Base-by-base conservation (phyloP, 2,113 vertebrate species). In the Upupa epops region DNA sequence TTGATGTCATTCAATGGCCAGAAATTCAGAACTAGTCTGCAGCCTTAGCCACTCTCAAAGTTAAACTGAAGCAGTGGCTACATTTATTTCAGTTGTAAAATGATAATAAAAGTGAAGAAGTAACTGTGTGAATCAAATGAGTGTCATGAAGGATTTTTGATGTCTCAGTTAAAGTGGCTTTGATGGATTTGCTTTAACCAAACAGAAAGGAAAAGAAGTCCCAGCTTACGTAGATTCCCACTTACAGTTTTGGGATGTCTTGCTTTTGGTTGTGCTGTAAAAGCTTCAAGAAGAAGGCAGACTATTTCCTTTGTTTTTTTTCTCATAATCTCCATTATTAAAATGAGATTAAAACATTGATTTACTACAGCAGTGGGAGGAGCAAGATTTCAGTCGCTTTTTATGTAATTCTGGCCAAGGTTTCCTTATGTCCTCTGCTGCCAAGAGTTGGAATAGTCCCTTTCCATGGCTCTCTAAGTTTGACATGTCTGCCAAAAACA, bases 1-100 rank as follows among this genome's bases (percentile, higher is more conserved):
- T n/a, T 2, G 2, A 17, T n/a, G 22, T 34, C 2, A 0, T 28
- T 51, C 1, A 2, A 19, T 17, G 14, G n/a, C 52, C 58, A 19
- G 29, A 71, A 56, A 76, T 60, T 31, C 58, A 71, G 37, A 70
- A 42, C 63, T 48, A 18, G 48, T 24, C 20, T 56, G 19, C 19
- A 73, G 60, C 11, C 16, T 51, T 29, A 29, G 7, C 19, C 60
- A 49, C 29, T 36, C 13, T 48, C 25, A 63, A 60, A n/a, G 2
- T 28, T 28, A 66, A 82, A 76, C 36, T 18, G 13, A 70, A 70
- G 32, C 11, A 56, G 15, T 69, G 64, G 31, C 9, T 54, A 45
- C 32, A 59, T 20, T 21, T 75, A 46, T 34, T 70, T 70, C 21
- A n/a, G 29, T 16, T 13, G 37, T n/a, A 2, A 66, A 66, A 28